These are phyloP conservation scores for Aporophyla nigra DNA, from an alignment of 2,888 invertebrate species.

Conservation along the genomic window DNA sequence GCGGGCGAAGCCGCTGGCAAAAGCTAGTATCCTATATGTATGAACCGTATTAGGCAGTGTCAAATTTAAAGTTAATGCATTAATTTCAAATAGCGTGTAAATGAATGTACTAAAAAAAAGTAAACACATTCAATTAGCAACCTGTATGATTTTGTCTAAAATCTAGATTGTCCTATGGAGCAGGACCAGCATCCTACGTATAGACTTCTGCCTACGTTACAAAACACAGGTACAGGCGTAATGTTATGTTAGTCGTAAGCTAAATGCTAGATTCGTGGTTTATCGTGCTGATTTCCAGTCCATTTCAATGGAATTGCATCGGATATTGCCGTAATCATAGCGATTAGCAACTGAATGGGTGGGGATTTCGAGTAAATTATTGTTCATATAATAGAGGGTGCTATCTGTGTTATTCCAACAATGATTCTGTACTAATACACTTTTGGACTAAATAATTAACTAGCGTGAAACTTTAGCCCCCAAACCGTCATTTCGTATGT, in stretches of 20 bases:
- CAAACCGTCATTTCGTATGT: no score
- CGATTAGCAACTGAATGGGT: conserved; percentile 23
- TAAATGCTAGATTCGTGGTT: conserved; percentile 22
- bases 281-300: conserved; percentile 30
- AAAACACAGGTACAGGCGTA: not conserved
- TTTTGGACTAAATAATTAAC: not conserved
- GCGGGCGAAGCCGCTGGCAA: no score
- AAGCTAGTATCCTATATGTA: no score
- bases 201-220: not conserved
- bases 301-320: conserved; percentile 46
- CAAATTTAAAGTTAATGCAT: no score
- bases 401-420: not conserved
- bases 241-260: not conserved
- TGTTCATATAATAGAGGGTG: conserved; percentile 4
- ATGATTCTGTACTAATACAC: not conserved
- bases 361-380: conserved; percentile 2
- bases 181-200: no score
- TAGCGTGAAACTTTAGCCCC: no score
- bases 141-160: no score
- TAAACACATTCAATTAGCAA: no score
- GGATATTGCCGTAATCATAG: conserved; percentile 26
- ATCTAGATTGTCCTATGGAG: no score
- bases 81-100: no score
- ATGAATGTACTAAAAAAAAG: no score
- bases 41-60: no score